Conservation (phyloP, 2,113 vertebrate genomes). For the Pelecanus crispus region DNA sequence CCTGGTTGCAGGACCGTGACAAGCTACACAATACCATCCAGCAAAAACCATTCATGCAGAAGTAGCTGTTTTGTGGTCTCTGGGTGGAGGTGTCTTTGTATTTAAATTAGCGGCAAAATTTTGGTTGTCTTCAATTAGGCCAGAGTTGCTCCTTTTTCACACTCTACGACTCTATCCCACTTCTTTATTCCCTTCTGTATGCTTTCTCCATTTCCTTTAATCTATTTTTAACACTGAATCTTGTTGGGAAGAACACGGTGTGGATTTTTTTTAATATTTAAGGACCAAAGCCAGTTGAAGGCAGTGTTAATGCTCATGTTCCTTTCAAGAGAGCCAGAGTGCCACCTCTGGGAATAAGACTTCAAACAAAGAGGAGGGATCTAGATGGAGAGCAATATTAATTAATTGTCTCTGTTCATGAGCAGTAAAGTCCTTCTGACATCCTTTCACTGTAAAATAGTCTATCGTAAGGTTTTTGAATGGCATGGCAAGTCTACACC, state of each 20-base stretch:
- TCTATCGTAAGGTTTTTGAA: background rate
- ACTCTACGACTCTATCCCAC: background rate
- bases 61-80: background rate
- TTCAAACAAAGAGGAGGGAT: background rate
- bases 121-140: background rate
- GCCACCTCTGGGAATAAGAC: background rate
- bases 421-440: background rate
- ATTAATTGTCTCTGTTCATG: background rate
- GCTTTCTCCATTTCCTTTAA: slow-evolving; percentile 27
- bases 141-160: background rate
- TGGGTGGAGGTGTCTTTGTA: background rate
- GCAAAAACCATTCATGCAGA: background rate
- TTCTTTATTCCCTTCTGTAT: background rate
- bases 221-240: slow-evolving; percentile 40
- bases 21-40: background rate
- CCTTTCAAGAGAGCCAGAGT: background rate
- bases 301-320: background rate
- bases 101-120: slow-evolving; percentile 12
- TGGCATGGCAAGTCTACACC: background rate
- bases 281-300: slow-evolving; percentile 9
- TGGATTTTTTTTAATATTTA: background rate
- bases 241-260: background rate
- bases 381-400: background rate
- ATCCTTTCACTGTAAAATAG: background rate
- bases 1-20: background rate